These are phyloP conservation scores for Lagopus leucura DNA, from an alignment of 2,113 vertebrate genomes.

Conservation along the genomic window DNA sequence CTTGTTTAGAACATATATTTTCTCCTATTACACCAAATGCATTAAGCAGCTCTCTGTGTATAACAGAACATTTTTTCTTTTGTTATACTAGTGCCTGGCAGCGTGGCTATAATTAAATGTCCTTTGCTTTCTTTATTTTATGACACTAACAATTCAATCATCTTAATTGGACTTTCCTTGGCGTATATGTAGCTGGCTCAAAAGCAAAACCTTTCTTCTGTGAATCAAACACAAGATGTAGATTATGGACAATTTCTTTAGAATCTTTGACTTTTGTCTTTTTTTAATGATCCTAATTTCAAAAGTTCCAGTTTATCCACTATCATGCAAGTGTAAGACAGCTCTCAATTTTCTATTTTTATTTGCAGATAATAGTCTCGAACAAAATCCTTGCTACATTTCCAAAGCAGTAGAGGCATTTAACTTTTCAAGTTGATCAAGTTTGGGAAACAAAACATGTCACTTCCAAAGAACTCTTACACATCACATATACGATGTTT, in stretches of 20 bases:
- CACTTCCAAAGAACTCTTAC: neutral
- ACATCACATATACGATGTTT: neutral
- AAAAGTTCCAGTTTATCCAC: neutral
- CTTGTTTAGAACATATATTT: neutral
- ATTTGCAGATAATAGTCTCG: neutral
- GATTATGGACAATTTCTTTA: neutral
- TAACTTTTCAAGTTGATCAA: neutral
- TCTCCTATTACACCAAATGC: constrained; percentile 9
- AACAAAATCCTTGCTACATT: neutral
- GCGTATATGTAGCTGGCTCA: neutral
- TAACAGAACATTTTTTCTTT: constrained; percentile 30
- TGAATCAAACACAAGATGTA: neutral
- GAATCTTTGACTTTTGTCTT: neutral
- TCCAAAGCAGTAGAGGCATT: neutral
- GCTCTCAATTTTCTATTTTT: neutral
- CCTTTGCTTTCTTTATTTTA: constrained; percentile 37
- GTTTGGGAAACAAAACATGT: neutral
- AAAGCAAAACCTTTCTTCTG: neutral
- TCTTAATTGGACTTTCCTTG: constrained; percentile 51
- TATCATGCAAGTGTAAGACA: neutral
- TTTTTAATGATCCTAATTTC: neutral
- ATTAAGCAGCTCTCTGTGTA: neutral
- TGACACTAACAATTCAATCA: constrained; percentile 36
- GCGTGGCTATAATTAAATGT: constrained; percentile 58
- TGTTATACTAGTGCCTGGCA: constrained; percentile 4